Evolutionary conservation across 2,797 vertebrate species (phyloP), one percentile per base, ranked within the genome.

Genomic region (Gadopsis marmoratus): DNA sequence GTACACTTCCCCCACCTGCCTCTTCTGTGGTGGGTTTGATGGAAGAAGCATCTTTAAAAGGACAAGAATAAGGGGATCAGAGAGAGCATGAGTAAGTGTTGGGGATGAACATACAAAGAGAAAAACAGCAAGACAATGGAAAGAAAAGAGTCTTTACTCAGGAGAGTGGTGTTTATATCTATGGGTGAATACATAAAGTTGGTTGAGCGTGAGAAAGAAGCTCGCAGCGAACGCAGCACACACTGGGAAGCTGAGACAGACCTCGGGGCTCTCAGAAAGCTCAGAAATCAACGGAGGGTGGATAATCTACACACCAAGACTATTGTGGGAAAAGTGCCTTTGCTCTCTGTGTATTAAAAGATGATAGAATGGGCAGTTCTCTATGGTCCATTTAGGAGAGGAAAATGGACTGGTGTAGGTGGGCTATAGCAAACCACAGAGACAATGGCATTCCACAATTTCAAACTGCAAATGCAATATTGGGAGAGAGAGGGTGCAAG

Each of bases 11-110:
- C 91, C 83, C 29, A 96, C 85, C 21, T 95, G 26, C 91, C 47
- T 93, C 83, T 94, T 94, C 94, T 11, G 95, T 88, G 1, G 93
- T 94, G n/a, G 92, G 84, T 71, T 92, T 95, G 82, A 96, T 94
- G 53, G 19, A 63, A 39, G 45, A 13, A 67, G 53, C 53, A 55
- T 45, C 71, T 14, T 14, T 29, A 45, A 58, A 63, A 16, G 43
- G 39, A 50, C 9, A 62, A 54, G 12, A 37, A 31, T 45, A 35
- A 64, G 55, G 48, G 70, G 37, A 74, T 1, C 2, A 53, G 37
- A 47, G 54, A 47, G 55, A 41, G 69, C 12, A 33, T 12, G 71
- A 4, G 48, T 10, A 8, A 67, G 75, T 59, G 45, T 43, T 33
- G 29, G n/a, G 39, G 55, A 65, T 85, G 59, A 33, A 71, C 82